Percentiles rank a stretch among this genome's conserved stretches.
phyloP scores from a whole-genome alignment of 2,888 invertebrate species.

The Adineta ricciae region DNA sequence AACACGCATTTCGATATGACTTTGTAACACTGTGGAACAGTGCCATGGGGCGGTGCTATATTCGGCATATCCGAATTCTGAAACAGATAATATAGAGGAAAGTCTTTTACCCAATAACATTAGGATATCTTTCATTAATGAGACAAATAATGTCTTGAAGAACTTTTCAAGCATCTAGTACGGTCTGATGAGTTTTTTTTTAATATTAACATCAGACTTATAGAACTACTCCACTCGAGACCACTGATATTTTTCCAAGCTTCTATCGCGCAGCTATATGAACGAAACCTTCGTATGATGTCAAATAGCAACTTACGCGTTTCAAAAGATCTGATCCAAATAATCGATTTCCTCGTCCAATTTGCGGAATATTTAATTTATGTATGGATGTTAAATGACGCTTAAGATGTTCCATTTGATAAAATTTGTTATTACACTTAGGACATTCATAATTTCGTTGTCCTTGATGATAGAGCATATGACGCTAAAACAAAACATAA shows the following conservation, averaged over 20 bases:
- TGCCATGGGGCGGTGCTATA: not conserved
- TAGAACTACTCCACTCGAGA: too few species aligned
- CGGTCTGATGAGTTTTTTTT: too few species aligned
- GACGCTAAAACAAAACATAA: not conserved
- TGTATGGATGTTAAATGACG: slow-evolving; percentile 33
- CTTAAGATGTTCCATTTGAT: slow-evolving; percentile 34
- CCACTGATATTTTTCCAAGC: too few species aligned
- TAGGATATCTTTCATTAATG: too few species aligned
- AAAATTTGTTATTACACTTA: slow-evolving; percentile 33
- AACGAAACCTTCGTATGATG: too few species aligned
- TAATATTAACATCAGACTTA: too few species aligned
- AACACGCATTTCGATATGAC: slow-evolving; percentile 28
- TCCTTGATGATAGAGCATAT: slow-evolving; percentile 33
- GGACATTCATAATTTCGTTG: slow-evolving; percentile 31
- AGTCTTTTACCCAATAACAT: not conserved
- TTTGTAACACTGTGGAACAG: slow-evolving; percentile 26
- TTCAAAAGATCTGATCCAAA: not conserved
- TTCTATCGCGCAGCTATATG: too few species aligned
- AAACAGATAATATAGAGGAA: not conserved
- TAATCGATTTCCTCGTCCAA: slow-evolving; percentile 16
- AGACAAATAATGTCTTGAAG: too few species aligned
- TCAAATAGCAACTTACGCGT: too few species aligned
- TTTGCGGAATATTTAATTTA: slow-evolving; percentile 22
- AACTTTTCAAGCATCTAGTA: too few species aligned
- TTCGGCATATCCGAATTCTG: slow-evolving; percentile 10